Base-by-base conservation (phyloP, 2,113 vertebrate genomes). In the Cavia aperea region DNA sequence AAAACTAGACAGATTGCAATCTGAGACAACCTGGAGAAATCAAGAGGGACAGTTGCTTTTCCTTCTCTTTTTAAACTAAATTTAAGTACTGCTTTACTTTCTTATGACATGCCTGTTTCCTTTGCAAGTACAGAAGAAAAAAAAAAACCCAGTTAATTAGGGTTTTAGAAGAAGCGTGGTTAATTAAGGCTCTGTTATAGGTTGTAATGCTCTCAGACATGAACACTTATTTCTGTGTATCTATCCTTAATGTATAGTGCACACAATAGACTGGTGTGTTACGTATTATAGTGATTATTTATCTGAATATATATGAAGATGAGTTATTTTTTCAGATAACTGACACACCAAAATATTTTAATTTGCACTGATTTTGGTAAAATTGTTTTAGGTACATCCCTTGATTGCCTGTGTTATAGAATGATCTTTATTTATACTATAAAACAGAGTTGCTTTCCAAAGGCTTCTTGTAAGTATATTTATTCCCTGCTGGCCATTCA, bases 131-230 rank as follows among this genome's bases (percentile, higher is more conserved):
- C 19, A 63, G 93, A 93, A 89, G 46, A 60, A 7, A 70, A 84
- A 88, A 93, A 84, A 7, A 72, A 58, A 56, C 2, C 13, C 58
- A 60, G 43, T 87, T 73, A 81, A 90, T 87, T 89, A 81, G 78
- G 49, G 39, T 81, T 92, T 90, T 73, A 72, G 39, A 95, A 92
- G 11, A 9, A 84, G 39, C 36, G 9, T 88, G n/a, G 29, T 66
- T 95, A 88, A 94, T 90, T 60, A 95, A 86, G 46, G 10, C 29
- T 94, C 92, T 95, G 70, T 8, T 93, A 12, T 66, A 65, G 81
- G 51, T 81, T 79, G 91, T 2, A 54, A 66, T 87, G 36, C 92
- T 62, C 49, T 79, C 49, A 92, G 87, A 86, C 81, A 66, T 93
- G 36, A 79, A 84, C 39, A 86, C 75, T 36, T 91, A 85, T 82